Conservation (phyloP, 2,113 vertebrate genomes). For the Willisornis vidua region DNA sequence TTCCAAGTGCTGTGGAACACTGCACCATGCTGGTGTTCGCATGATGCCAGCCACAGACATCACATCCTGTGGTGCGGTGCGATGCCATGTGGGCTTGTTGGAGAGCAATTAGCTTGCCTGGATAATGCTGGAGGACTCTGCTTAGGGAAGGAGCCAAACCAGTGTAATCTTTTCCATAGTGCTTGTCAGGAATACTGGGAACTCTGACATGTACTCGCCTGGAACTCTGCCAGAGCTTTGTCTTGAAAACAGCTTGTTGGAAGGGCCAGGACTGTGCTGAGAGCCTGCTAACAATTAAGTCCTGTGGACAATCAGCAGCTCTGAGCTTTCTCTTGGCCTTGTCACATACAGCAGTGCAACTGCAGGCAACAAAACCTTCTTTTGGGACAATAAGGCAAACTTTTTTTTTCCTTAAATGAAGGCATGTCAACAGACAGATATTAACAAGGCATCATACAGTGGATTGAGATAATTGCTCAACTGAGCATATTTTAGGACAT, state of each 20-base stretch:
- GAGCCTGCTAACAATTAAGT: background rate
- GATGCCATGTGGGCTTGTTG: background rate
- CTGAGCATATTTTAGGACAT: background rate
- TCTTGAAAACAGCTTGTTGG: background rate
- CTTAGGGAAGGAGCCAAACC: background rate
- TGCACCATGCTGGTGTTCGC: fast-evolving
- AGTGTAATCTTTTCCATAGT: background rate
- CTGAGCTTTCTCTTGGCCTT: background rate
- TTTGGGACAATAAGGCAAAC: background rate
- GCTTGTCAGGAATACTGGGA: background rate
- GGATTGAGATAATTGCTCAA: background rate
- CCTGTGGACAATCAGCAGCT: background rate
- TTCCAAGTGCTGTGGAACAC: background rate
- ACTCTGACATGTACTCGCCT: background rate
- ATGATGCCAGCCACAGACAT: fast-evolving
- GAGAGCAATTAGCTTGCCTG: background rate
- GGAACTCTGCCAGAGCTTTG: background rate
- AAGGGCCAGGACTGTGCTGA: background rate
- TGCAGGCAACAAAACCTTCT: background rate
- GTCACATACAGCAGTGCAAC: background rate
- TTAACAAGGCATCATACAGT: background rate
- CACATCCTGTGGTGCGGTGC: fast-evolving
- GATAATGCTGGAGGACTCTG: background rate
- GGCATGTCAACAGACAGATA: background rate
- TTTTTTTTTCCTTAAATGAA: background rate